Evolutionary conservation across 2,113 vertebrate genomes (phyloP).

Genomic region (Vireo altiloquus): DNA sequence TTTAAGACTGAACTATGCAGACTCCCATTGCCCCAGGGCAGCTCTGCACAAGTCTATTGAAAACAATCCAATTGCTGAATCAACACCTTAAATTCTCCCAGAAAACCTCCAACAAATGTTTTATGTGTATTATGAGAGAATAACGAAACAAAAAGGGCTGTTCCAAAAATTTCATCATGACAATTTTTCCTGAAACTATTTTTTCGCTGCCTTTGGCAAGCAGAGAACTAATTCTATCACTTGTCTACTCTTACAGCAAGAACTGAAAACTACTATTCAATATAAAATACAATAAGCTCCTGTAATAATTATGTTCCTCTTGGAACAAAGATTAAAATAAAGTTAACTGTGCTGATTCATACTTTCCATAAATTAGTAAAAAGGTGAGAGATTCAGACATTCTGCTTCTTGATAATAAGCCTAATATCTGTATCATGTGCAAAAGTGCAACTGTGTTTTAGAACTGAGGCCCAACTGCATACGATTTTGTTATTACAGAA

Average conservation of each 20-base stretch:
- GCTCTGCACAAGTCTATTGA: slow-evolving; percentile 1
- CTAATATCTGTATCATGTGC: slow-evolving; percentile 12
- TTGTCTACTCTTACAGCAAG: background rate
- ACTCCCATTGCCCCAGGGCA: background rate
- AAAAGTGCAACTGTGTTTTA: slow-evolving; percentile 40
- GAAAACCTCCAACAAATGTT: slow-evolving; percentile 51
- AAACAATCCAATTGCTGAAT: background rate
- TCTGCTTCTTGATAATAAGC: background rate
- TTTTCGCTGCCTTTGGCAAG: slow-evolving; percentile 11
- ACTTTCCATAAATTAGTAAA: slow-evolving; percentile 9
- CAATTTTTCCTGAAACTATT: slow-evolving; percentile 1
- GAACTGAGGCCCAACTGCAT: slow-evolving; percentile 14
- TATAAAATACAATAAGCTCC: slow-evolving; percentile 39
- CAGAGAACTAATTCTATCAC: slow-evolving; percentile 1
- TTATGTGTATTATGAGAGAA: slow-evolving; percentile 7
- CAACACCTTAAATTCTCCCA: background rate
- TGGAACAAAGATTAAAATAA: slow-evolving; percentile 37
- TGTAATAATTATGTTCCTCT: background rate
- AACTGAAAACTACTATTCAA: background rate
- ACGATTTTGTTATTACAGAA: background rate
- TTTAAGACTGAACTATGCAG: background rate
- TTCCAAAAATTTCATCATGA: slow-evolving; percentile 16
- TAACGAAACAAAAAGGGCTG: background rate
- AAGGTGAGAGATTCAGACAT: slow-evolving; percentile 19
- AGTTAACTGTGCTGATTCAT: slow-evolving; percentile 27